Conservation (phyloP, 2,797 vertebrate species). For the Sphenopsis melanotis region DNA sequence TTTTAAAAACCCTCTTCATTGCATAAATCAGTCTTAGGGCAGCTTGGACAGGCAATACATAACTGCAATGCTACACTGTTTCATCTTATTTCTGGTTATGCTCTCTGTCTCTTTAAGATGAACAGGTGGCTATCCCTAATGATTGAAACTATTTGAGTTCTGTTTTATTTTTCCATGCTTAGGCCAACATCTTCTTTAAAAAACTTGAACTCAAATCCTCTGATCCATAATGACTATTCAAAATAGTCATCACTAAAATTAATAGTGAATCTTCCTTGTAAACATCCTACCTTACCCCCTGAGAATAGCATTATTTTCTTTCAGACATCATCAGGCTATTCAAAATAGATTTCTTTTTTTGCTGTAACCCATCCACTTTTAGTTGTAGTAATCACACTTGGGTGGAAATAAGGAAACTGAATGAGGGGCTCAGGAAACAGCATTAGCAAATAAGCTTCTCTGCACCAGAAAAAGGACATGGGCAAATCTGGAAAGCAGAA, state of each 20-base stretch:
- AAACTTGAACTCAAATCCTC: background rate
- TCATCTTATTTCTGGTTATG: background rate
- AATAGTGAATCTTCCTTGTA: background rate
- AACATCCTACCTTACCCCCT: background rate
- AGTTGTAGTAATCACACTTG: background rate
- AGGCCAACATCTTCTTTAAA: background rate
- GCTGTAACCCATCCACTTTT: background rate
- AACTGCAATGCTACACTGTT: background rate
- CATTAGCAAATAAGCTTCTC: background rate
- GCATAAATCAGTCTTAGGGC: background rate
- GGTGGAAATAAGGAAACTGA: too few relatives aligned
- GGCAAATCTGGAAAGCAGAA: background rate
- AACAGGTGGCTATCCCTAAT: background rate
- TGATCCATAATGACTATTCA: background rate
- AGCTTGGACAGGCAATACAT: background rate
- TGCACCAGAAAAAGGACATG: background rate
- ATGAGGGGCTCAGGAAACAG: too few relatives aligned
- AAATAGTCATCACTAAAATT: background rate
- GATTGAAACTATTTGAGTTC: background rate
- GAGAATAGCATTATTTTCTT: background rate
- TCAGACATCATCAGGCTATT: background rate
- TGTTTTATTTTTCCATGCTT: background rate
- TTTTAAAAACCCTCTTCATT: background rate
- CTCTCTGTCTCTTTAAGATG: background rate
- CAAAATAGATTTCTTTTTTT: background rate